Conservation (phyloP, 2,888 invertebrate genomes). For the Leptinotarsa peninsularis region DNA sequence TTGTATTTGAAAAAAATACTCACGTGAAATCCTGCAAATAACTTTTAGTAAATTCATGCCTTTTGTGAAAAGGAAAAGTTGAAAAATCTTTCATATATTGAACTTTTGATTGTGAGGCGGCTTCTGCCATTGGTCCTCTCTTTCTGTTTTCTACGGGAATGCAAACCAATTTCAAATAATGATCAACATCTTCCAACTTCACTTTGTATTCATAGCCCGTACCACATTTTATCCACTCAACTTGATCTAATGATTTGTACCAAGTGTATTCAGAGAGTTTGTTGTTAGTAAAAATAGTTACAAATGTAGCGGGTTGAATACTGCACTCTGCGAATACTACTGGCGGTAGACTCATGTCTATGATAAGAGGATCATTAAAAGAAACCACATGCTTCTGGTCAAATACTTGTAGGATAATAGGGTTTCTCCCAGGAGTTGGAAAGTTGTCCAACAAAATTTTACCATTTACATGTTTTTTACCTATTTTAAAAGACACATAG, state of each 20-base stretch:
- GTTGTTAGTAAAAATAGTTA: slow-evolving; percentile 72
- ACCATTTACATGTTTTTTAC: slow-evolving; percentile 25
- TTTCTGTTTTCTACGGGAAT: slow-evolving; percentile 67
- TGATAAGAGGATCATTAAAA: slow-evolving; percentile 81
- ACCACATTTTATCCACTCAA: slow-evolving; percentile 73
- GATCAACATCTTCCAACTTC: slow-evolving; percentile 72
- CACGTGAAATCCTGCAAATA: slow-evolving; percentile 72
- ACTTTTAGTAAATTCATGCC: slow-evolving; percentile 77
- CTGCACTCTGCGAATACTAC: slow-evolving; percentile 80
- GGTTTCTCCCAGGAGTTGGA: neutral
- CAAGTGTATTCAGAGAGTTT: slow-evolving; percentile 74
- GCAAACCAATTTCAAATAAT: slow-evolving; percentile 74
- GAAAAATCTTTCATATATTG: slow-evolving; percentile 66
- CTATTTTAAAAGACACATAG: slow-evolving; percentile 27
- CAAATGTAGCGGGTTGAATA: slow-evolving; percentile 78
- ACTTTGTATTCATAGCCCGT: slow-evolving; percentile 70
- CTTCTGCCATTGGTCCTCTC: slow-evolving; percentile 74
- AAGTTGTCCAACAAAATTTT: slow-evolving; percentile 32
- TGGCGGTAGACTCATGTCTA: slow-evolving; percentile 73
- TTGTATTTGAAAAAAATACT: slow-evolving; percentile 42
- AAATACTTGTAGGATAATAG: slow-evolving; percentile 53
- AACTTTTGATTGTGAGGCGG: slow-evolving; percentile 71
- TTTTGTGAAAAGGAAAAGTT: slow-evolving; percentile 81
- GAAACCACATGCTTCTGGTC: slow-evolving; percentile 73
- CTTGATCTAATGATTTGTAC: slow-evolving; percentile 70